Evolutionary conservation across 2,888 invertebrate genomes (phyloP), one percentile per base, ranked within the genome.

Genomic region (Tenthredo mesomela): DNA sequence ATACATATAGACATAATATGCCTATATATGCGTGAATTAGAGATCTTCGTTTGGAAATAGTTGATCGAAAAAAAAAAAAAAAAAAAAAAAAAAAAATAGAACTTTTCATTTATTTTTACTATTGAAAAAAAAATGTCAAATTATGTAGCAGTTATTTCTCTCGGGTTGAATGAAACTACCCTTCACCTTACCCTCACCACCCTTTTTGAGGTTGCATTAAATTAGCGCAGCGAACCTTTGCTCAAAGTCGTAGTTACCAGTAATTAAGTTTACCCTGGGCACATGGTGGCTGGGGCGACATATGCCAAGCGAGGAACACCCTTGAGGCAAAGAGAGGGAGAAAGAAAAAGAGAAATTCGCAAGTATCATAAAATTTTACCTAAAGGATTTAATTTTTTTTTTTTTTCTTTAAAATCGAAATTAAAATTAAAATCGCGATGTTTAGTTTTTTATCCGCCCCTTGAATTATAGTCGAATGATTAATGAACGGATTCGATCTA

Each of bases 181-280:
- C 71, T 40, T n/a, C n/a, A 1, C 5, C 37, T 37, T n/a, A 40
- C 21, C 40, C 71, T 21, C 9, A 4, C 50, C 18, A 29, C 29
- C 77, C 61, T 80, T 61, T 80, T 61, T 61, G 61, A 21, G 80
- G 80, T 80, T 61, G 80, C 80, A 80, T 80, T 58, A 80, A 80
- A 40, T 80, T 61, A 61, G 61, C 61, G 80, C 58, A n/a, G 43
- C 67, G 33, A 67, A 80, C 61, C 61, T 61, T 80, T 40, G 3
- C 58, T 80, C 80, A 61, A 80, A 80, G 80, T 80, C 80, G 58
- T 61, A 61, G 80, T 80, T 80, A 61, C 10, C 58, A 61, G 80
- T 80, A 80, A 80, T 80, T 80, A 80, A 80, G 61, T 80, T 61
- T 80, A 80, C 80, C 40, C 40, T 58, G 37, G 43, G 37, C 37